phyloP scores from a whole-genome alignment of 35 echinoderm and acorn worm species.

The Eucidaris tribuloides region DNA sequence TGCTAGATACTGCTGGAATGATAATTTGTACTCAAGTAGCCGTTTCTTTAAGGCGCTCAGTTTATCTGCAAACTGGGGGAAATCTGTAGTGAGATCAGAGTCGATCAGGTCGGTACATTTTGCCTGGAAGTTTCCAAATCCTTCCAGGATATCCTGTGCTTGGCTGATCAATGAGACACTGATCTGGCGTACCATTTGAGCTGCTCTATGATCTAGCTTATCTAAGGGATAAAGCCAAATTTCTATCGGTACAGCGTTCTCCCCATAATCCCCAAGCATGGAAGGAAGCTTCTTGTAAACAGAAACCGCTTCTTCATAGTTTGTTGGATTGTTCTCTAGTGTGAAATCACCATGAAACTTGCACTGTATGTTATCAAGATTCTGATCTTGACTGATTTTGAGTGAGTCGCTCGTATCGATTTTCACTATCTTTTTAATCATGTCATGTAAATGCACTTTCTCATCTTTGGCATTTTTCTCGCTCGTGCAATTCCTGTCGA shows the following conservation, averaged over 20 bases:
- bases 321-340: conserved; percentile 16
- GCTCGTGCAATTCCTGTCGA: conserved; percentile 16
- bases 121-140: neutral
- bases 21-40: neutral
- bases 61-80: conserved; percentile 25
- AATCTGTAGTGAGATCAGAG: neutral
- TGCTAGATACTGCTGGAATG: neutral
- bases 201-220: conserved; percentile 9
- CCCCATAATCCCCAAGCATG: conserved; percentile 18
- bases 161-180: conserved; percentile 3
- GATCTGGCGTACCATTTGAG: neutral
- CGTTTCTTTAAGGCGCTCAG: neutral
- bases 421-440: neutral
- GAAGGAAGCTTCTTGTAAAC: conserved; percentile 18
- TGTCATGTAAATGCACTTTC: conserved; percentile 1
- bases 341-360: conserved; percentile 36
- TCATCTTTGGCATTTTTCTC: conserved; percentile 19
- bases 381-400: neutral
- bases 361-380: neutral
- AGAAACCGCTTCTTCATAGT: conserved; percentile 8
- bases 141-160: conserved; percentile 5
- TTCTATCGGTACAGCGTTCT: conserved; percentile 10
- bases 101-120: conserved; percentile 4
- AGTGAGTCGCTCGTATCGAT: neutral
- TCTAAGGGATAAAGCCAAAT: conserved; percentile 26